phyloP scores from a whole-genome alignment of 37 sponge, comb jelly and placozoan species.

The Diacarnus erythraeanus region DNA sequence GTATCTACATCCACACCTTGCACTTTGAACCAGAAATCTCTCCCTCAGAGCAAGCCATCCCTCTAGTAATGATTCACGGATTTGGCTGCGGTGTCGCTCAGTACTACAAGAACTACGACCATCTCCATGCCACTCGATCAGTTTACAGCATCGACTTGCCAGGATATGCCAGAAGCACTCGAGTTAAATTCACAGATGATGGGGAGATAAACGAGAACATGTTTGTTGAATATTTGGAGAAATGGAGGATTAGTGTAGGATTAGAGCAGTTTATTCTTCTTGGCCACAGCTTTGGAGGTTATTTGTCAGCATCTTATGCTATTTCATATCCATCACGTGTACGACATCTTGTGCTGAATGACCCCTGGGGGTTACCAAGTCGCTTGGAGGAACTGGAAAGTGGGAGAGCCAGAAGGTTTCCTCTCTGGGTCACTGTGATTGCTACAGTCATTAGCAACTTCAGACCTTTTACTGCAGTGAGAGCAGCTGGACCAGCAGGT shows the following conservation, averaged over 20 bases:
- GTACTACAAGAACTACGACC: slow-evolving; percentile 69
- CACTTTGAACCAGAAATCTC: slow-evolving; percentile 19
- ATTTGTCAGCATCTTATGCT: slow-evolving; percentile 64
- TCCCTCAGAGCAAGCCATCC: neutral
- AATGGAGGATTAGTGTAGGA: slow-evolving; percentile 69
- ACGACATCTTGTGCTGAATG: slow-evolving; percentile 72
- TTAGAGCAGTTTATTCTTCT: slow-evolving; percentile 73
- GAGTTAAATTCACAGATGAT: slow-evolving; percentile 38
- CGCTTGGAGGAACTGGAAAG: neutral
- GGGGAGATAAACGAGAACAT: slow-evolving; percentile 23
- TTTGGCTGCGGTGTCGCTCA: slow-evolving; percentile 73
- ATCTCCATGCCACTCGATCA: slow-evolving; percentile 28
- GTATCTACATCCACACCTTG: slow-evolving; percentile 27
- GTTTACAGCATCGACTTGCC: slow-evolving; percentile 53
- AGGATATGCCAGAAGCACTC: slow-evolving; percentile 68
- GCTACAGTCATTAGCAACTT: slow-evolving; percentile 14
- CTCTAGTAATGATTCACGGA: slow-evolving; percentile 85
- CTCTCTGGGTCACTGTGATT: neutral
- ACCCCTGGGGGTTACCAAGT: slow-evolving; percentile 83
- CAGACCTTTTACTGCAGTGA: slow-evolving; percentile 67
- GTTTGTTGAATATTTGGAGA: slow-evolving; percentile 70
- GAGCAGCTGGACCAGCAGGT: slow-evolving; percentile 68
- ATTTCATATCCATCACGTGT: slow-evolving; percentile 54
- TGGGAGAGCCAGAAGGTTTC: neutral
- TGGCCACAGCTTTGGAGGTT: slow-evolving; percentile 92